These are phyloP conservation scores for Rhagologus leucostigma DNA, from an alignment of 2,113 vertebrate species.

Conservation along the genomic window DNA sequence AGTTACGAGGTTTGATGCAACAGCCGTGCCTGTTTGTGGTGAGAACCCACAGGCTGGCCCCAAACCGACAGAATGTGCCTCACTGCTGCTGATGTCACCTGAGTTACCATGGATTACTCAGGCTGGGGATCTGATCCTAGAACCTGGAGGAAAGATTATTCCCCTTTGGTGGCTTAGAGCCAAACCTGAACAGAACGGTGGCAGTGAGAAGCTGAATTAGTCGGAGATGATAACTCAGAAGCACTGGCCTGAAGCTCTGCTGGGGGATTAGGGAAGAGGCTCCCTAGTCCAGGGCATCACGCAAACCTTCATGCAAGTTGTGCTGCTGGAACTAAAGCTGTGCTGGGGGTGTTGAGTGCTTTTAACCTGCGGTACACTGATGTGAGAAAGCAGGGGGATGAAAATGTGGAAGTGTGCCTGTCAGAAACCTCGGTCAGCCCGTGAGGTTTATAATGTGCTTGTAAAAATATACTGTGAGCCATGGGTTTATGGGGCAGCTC, in stretches of 20 bases:
- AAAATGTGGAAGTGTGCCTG: neutral
- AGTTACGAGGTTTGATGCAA: neutral
- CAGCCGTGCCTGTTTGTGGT: neutral
- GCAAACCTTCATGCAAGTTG: neutral
- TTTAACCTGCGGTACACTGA: neutral
- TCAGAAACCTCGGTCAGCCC: neutral
- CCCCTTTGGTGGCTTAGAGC: neutral
- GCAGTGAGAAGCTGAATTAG: neutral
- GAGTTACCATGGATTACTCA: neutral
- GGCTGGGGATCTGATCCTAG: neutral
- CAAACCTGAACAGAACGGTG: neutral
- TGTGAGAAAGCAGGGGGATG: neutral
- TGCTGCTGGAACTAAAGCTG: neutral
- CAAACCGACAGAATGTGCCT: neutral
- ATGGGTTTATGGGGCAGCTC: neutral
- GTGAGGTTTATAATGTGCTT: neutral
- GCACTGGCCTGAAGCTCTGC: neutral
- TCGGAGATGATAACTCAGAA: neutral
- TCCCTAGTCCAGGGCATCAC: neutral
- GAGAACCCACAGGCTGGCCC: neutral
- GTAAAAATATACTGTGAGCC: constrained; percentile 14
- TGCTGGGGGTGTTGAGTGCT: neutral
- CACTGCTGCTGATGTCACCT: neutral
- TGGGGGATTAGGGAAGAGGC: neutral
- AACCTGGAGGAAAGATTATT: neutral